Conservation (phyloP, 2,888 invertebrate species). For the Candidula unifasciata region DNA sequence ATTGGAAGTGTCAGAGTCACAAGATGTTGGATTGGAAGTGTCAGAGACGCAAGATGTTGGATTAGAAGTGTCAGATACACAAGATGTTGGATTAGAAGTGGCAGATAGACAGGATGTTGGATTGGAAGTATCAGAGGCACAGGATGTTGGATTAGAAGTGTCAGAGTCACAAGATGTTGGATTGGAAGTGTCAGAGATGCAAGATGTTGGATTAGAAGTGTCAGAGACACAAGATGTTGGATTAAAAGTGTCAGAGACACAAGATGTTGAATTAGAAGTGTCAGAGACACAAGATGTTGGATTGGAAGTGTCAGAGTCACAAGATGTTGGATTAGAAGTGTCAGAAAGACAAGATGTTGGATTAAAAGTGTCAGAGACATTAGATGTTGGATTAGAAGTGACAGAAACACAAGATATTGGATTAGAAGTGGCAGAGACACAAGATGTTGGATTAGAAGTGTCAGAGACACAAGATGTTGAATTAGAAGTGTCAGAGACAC, state of each 20-base stretch:
- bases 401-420: background rate
- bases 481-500: background rate
- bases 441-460: background rate
- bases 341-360: background rate
- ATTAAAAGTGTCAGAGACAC: background rate
- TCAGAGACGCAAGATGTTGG: too few species aligned
- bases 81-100: background rate
- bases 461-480: background rate
- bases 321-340: background rate
- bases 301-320: background rate
- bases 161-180: background rate
- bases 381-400: background rate
- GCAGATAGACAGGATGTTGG: background rate
- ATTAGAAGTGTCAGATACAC: background rate
- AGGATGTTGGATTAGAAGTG: background rate
- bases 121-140: background rate
- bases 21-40: background rate
- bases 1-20: background rate
- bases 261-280: too few species aligned
- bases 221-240: background rate
- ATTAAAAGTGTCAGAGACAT: background rate
- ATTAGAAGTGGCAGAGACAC: background rate
- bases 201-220: too few species aligned
- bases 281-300: too few species aligned
- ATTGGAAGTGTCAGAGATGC: background rate